Evolutionary conservation across 1,140 invertebrate species (phyloP).

Genomic region (Orchesella cincta): DNA sequence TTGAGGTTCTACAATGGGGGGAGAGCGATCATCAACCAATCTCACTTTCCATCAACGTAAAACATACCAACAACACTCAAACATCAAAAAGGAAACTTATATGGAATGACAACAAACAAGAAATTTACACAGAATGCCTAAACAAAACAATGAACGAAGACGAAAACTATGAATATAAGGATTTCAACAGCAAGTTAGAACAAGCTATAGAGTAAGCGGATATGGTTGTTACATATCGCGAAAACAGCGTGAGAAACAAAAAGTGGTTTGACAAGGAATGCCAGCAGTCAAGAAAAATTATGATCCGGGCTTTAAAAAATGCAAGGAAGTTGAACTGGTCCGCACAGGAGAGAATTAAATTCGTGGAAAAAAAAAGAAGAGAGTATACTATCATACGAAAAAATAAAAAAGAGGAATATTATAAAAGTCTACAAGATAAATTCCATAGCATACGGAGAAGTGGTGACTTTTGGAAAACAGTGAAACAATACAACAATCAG

Average conservation of each 20-base stretch:
- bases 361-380: background rate
- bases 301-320: background rate
- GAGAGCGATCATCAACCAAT: background rate
- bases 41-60: background rate
- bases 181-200: background rate
- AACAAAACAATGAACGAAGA: background rate
- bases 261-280: conserved; percentile 20
- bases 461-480: conserved; percentile 1
- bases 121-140: background rate
- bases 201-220: background rate
- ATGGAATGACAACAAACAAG: background rate
- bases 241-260: background rate
- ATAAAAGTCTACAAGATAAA: background rate
- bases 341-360: background rate
- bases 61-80: background rate
- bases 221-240: background rate
- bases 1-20: background rate
- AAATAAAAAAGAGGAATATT: background rate
- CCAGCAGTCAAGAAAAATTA: background rate
- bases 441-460: background rate
- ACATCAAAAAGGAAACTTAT: background rate
- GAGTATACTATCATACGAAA: background rate
- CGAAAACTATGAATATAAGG: background rate
- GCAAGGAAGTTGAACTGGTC: background rate
- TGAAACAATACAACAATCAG: background rate